Base-by-base conservation (phyloP, 2,888 invertebrate species). In the Cordylochernes scorpioides region DNA sequence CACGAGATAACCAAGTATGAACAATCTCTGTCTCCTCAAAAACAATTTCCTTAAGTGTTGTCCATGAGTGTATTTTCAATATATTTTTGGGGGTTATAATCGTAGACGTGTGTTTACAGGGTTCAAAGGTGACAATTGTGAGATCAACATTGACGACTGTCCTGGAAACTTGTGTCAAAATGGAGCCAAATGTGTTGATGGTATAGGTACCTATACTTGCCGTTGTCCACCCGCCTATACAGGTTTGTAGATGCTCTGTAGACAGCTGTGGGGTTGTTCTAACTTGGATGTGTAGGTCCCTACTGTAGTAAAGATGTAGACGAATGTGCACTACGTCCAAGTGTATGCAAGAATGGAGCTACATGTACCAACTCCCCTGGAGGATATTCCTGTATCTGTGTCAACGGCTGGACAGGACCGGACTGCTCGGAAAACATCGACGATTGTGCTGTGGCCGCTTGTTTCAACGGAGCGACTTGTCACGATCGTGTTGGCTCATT, bases 391-490 rank as follows among this genome's bases (percentile, higher is more conserved):
- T 94, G 91, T 58, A 80, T 88, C 44, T 94, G 94, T 55, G 86
- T 88, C 29, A 88, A 86, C 51, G 94, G 91, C 24, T 94, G 88
- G 84, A 72, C 74, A 1, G 91, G 91, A 1, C 64, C 71, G 1
- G 80, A 84, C 52, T 91, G 91, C 52, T 74, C 74, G 25, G 68
- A 71, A 42, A 88, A 91, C 58, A 82, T 82, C 47, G 84, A 88
- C 54, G 88, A 91, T 56, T 91, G 88, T 53, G 73, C 71, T 2
- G 73, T 70, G 25, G 78, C 80, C 0, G 80, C 82, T 0, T 94
- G 94, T 54, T 80, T 80, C 59, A 75, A 82, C 47, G 88, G 84
- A 0, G 91, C 88, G 22, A 88, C 86, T 1, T 94, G 94, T 50
- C 74, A 80, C 44, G 94, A 97, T 51, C 65, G 82, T 29, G 84